Evolutionary conservation across 35 echinoderm and acorn worm genomes (phyloP), one percentile per base, ranked within the genome.

Genomic region (Holothuria glaberrima): DNA sequence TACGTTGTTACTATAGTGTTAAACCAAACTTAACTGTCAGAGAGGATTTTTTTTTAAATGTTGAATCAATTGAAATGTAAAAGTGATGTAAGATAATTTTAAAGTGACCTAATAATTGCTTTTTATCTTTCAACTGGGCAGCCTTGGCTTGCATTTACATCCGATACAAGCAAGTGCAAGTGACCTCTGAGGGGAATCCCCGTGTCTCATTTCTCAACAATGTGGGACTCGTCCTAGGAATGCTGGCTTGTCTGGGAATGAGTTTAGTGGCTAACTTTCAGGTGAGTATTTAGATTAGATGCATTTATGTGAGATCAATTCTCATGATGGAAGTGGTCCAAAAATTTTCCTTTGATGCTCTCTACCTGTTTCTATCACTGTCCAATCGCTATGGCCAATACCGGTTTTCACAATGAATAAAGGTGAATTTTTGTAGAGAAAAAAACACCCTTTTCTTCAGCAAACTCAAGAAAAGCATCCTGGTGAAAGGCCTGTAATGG

Each of bases 261-360:
- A 92, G 89, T 48, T 16, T 98, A 0, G 95, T 98, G 6, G 95
- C 95, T 35, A 98, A 94, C 76, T 98, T 98, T 89, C 95, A 98
- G 92, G 95, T 98, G 81, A 59, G 94, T 91, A 7, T 88, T 16
- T 1, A 68, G 6, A 32, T 19, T 86, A 45, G 13, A 24, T 33
- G 36, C 30, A 58, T 50, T 30, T 46, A 45, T 82, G 20, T 58
- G 14, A 58, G 79, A 41, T 3, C 48, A 26, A 45, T 30, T 41
- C 32, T 7, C 36, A 41, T 7, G 7, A 41, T 7, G 2, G 7
- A 7, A 41, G 36, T 41, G 2, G 7, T 41, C 7, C 36, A 41
- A 41, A n/a, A n/a, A n/a, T n/a, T n/a, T n/a, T n/a, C n/a, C n/a
- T n/a, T n/a, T n/a, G n/a, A n/a, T n/a, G n/a, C n/a, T n/a, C n/a